These are phyloP conservation scores for Aspidoscelis tigris DNA, from an alignment of 2,113 vertebrate genomes.

Conservation along the genomic window DNA sequence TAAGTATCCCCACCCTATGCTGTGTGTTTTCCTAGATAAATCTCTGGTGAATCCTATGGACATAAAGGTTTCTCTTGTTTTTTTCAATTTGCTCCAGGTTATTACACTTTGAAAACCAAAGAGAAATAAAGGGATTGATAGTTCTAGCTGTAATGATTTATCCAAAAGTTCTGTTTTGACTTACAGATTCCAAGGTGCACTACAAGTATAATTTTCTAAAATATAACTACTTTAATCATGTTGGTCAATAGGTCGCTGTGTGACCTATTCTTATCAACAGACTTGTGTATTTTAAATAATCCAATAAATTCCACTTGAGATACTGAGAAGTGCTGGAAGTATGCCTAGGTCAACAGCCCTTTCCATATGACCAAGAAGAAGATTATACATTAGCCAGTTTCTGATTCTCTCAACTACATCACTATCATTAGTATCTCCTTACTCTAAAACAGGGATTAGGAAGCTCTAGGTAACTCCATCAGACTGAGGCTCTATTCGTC, in stretches of 20 bases:
- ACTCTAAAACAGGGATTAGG: no score
- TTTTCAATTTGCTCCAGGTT: no score
- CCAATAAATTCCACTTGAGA: neutral
- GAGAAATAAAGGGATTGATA: neutral
- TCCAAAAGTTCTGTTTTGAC: neutral
- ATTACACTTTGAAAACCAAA: neutral
- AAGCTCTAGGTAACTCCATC: neutral
- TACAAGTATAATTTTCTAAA: neutral
- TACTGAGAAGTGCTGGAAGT: neutral
- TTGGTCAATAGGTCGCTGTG: no score
- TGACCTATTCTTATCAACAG: neutral
- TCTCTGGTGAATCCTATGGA: no score
- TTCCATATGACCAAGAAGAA: neutral
- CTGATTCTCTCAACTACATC: neutral
- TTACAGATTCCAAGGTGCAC: neutral
- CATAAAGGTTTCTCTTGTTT: no score
- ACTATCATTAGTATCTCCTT: neutral
- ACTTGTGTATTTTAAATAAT: neutral
- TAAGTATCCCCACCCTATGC: no score
- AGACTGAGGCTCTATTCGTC: neutral
- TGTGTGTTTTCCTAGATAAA: no score
- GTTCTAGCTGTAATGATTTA: neutral
- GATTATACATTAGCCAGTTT: neutral
- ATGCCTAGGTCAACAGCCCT: neutral
- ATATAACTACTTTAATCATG: neutral